phyloP scores from a whole-genome alignment of 2,113 vertebrate genomes.

The Mirza zaza region DNA sequence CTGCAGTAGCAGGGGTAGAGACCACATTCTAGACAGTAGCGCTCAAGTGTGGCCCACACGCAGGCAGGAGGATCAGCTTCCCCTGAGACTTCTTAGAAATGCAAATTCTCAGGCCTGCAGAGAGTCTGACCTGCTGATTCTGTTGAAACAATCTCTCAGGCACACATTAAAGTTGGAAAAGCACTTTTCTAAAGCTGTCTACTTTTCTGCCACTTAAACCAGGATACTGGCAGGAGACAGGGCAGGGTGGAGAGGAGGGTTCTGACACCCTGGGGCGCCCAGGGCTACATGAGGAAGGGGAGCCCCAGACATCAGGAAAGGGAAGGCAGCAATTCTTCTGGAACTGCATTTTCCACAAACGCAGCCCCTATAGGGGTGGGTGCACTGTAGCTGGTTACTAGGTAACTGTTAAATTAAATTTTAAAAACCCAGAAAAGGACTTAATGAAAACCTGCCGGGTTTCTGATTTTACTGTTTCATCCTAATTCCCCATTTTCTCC shows the following conservation, averaged over 20 bases:
- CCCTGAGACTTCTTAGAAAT: not conserved
- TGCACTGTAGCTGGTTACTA: not conserved
- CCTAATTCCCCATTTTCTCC: not conserved
- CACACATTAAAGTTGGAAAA: not conserved
- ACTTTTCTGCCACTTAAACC: not conserved
- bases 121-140: not conserved
- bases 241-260: not conserved
- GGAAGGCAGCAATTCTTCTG: not conserved
- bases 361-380: not conserved
- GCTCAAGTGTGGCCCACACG: not conserved
- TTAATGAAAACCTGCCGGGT: not conserved
- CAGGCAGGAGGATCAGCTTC: not conserved
- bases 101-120: not conserved
- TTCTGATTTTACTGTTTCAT: not conserved
- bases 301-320: not conserved
- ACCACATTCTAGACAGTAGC: not conserved
- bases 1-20: not conserved
- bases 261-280: not conserved
- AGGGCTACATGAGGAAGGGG: not conserved
- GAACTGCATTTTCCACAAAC: not conserved
- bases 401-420: not conserved
- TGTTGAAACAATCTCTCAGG: not conserved
- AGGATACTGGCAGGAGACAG: not conserved
- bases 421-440: not conserved
- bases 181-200: not conserved